Percentiles rank a stretch among this genome's conserved stretches.
Evolutionary conservation across 2,797 vertebrate genomes (phyloP).

Genomic region (Sciurus carolinensis): DNA sequence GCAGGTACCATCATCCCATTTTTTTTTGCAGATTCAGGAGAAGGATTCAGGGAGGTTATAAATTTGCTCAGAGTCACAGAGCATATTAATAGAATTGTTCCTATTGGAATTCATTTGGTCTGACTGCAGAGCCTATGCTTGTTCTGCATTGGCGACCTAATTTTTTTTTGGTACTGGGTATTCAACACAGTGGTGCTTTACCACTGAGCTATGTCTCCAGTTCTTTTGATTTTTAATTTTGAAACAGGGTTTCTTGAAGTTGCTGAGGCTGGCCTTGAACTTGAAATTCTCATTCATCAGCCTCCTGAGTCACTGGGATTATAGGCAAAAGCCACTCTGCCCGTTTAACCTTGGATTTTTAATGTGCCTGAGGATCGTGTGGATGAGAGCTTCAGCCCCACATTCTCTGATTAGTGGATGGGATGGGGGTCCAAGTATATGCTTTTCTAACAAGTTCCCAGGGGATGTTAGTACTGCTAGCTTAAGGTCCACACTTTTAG

Average conservation of each 20-base stretch:
- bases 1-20: neutral
- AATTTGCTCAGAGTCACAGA: constrained; percentile 1
- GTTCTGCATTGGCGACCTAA: neutral
- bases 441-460: neutral
- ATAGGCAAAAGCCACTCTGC: too few species aligned
- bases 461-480: neutral
- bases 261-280: too few species aligned
- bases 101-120: neutral
- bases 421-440: neutral
- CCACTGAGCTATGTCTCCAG: too few species aligned
- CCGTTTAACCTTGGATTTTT: neutral
- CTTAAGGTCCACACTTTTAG: neutral
- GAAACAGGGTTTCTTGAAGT: too few species aligned
- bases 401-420: neutral
- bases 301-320: too few species aligned
- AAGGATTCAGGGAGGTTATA: neutral
- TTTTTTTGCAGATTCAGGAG: constrained; percentile 51
- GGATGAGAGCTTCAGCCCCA: neutral
- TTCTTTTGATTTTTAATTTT: too few species aligned
- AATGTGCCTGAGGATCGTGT: neutral
- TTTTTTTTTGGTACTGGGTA: too few species aligned
- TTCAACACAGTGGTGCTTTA: too few species aligned
- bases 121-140: neutral
- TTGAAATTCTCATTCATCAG: too few species aligned
- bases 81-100: neutral